Base-by-base conservation (phyloP, 2,113 vertebrate species). In the Romanogobio albipinnatus region DNA sequence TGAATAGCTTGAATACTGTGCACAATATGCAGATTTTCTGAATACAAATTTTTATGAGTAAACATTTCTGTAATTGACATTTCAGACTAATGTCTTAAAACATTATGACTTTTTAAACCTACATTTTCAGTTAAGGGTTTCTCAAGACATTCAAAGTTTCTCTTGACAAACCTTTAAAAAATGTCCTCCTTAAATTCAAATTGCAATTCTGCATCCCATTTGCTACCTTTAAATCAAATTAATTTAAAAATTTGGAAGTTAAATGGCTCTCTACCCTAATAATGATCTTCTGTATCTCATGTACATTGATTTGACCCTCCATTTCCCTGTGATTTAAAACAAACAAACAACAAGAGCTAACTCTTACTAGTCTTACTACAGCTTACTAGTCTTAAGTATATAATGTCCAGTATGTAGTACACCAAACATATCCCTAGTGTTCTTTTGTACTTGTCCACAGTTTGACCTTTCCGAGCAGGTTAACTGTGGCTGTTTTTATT, bases 401-500 rank as follows among this genome's bases (percentile, higher is more conserved):
- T 39, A 10, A 9, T 68, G 33, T 68, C 33, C 64, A 9, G 15
- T 17, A 39, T 68, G 64, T 9, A 68, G 15, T 39, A 10, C 17
- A 3, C 33, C 19, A 39, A 53, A 19, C 74, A 53, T 53, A 51
- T 26, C 74, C 68, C 24, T 29, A 24, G 24, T 76, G 74, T 76
- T 76, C 26, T 76, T 53, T 51, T 33, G 26, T 53, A 17, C 74
- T 33, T 9, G 49, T 76, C 74, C 74, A 49, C 10, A 80, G 77
- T 47, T 80, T 47, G 59, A 64, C 62, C 47, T 81, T 70, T 56
- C n/a, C 9, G 9, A 45, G 43, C 26, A 29, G 62, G 79, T 70
- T 47, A 64, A 11, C 80, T 39, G 43, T 53, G 80, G 43, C 78
- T 70, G 80, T 53, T 82, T 58, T 82, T 71, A 68, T 81, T 66